Evolutionary conservation across 2,888 invertebrate species (phyloP).

Genomic region (Leucophenga montana): DNA sequence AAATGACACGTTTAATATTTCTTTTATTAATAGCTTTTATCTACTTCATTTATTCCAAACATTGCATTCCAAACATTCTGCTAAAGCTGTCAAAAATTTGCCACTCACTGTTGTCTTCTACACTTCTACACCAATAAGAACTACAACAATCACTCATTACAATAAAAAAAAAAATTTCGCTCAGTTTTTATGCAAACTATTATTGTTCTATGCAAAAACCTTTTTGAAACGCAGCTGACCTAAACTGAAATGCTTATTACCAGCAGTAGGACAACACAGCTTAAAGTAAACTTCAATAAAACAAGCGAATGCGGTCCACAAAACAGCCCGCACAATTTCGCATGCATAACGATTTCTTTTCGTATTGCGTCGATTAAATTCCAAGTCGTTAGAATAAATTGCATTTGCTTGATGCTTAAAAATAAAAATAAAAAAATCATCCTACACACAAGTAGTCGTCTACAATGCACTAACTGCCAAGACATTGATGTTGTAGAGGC

Average conservation of each 20-base stretch:
- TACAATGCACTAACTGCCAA: constrained; percentile 55
- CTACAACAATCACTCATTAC: no score
- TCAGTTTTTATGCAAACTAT: background rate
- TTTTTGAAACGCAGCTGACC: no score
- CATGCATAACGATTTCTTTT: constrained; percentile 1
- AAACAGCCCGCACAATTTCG: no score
- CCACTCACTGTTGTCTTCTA: no score
- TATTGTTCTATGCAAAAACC: background rate
- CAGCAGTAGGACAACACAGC: background rate
- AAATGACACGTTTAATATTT: no score
- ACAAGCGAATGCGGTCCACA: background rate
- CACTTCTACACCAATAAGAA: no score
- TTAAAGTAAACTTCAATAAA: background rate
- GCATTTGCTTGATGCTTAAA: constrained; percentile 14
- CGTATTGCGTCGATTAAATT: constrained; percentile 8
- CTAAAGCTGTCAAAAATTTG: no score
- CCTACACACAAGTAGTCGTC: constrained; percentile 34
- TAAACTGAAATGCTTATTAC: no score
- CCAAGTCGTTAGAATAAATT: constrained; percentile 20
- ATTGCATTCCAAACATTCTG: no score
- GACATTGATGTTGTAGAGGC: constrained; percentile 24
- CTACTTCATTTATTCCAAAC: no score
- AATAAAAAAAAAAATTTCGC: no score
- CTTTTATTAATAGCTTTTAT: no score
- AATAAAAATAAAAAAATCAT: constrained; percentile 7